phyloP scores from a whole-genome alignment of 2,113 vertebrate genomes.

The Camelus dromedarius region DNA sequence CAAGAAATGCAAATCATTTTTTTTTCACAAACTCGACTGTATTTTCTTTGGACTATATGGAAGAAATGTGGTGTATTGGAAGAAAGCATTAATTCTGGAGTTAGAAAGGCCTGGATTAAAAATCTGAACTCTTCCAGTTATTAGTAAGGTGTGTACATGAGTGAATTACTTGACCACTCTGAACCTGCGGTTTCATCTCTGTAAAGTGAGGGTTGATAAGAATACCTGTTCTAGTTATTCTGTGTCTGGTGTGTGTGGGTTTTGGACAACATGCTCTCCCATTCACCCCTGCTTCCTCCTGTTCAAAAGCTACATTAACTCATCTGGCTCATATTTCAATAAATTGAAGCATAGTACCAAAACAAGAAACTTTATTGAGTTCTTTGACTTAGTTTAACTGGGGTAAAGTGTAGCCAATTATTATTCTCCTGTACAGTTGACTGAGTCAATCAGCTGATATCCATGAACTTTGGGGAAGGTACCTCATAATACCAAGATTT shows the following conservation, averaged over 20 bases:
- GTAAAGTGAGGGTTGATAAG: not conserved
- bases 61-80: not conserved
- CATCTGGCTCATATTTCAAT: not conserved
- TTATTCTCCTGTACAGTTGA: not conserved
- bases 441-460: not conserved
- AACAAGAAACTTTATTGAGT: not conserved
- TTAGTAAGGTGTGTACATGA: not conserved
- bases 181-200: not conserved
- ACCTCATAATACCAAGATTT: not conserved
- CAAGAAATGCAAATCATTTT: not conserved
- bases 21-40: not conserved
- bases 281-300: not conserved
- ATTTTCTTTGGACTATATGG: not conserved
- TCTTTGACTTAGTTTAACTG: slow-evolving; percentile 10
- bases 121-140: not conserved
- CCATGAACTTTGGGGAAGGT: not conserved
- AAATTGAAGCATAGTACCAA: not conserved
- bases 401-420: not conserved
- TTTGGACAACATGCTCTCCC: not conserved
- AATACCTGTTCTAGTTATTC: not conserved
- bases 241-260: not conserved
- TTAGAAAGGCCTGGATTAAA: not conserved
- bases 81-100: not conserved
- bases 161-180: not conserved
- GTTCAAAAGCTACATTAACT: not conserved